Evolutionary conservation across 2,797 vertebrate species (phyloP).

Genomic region (Adelosebastes latens): DNA sequence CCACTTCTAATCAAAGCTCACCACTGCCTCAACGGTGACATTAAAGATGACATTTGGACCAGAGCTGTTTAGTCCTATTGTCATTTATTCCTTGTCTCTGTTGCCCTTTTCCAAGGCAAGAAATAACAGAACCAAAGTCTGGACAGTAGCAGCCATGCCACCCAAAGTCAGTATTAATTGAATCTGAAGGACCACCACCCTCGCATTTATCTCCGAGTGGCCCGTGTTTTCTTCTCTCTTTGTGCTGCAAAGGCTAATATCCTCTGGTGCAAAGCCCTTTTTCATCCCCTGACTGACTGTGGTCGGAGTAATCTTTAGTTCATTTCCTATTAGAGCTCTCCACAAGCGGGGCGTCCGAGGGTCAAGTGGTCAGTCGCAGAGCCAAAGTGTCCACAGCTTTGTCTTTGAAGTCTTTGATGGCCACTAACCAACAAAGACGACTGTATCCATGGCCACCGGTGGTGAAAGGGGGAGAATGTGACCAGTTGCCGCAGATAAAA

Average conservation of each 20-base stretch:
- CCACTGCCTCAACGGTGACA: slow-evolving; percentile 35
- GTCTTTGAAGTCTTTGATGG: slow-evolving; percentile 78
- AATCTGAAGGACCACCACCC: slow-evolving; percentile 71
- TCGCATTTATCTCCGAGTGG: slow-evolving; percentile 60
- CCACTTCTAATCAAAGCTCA: slow-evolving; percentile 33
- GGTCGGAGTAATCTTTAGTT: slow-evolving; percentile 73
- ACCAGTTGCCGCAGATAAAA: slow-evolving; percentile 51
- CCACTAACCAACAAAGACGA: slow-evolving; percentile 71
- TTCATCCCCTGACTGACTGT: slow-evolving; percentile 55
- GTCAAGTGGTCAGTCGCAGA: slow-evolving; percentile 80
- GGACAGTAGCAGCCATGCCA: slow-evolving; percentile 46
- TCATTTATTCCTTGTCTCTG: slow-evolving; percentile 42
- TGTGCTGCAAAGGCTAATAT: slow-evolving; percentile 58
- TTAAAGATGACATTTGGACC: slow-evolving; percentile 72
- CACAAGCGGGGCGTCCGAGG: slow-evolving; percentile 52
- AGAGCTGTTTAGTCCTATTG: slow-evolving; percentile 41
- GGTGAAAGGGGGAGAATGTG: slow-evolving; percentile 77
- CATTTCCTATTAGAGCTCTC: slow-evolving; percentile 73
- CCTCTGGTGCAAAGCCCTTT: slow-evolving; percentile 45
- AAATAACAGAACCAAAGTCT: slow-evolving; percentile 35
- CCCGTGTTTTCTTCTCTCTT: slow-evolving; percentile 33
- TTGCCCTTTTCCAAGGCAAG: slow-evolving; percentile 65
- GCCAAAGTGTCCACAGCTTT: slow-evolving; percentile 59
- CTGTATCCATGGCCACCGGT: slow-evolving; percentile 78
- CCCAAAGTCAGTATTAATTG: slow-evolving; percentile 74